These are phyloP conservation scores for Dendrolimus pini DNA, from an alignment of 2,888 invertebrate species.

Conservation along the genomic window DNA sequence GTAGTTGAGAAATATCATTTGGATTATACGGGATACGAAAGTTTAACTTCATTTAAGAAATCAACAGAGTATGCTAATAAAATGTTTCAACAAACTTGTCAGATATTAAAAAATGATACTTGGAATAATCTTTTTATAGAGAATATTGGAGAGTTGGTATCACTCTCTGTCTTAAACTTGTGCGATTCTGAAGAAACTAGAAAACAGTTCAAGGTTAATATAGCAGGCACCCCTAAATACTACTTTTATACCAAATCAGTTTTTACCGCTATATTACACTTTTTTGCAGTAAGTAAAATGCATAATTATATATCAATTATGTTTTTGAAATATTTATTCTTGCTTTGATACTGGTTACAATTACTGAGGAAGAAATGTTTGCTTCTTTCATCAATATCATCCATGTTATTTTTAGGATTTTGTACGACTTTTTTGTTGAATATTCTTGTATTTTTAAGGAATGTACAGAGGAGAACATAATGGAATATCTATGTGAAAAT, in stretches of 20 bases:
- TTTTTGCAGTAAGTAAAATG: conserved; percentile 53
- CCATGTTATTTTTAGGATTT: too few species aligned
- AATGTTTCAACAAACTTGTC: conserved; percentile 44
- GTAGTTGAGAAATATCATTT: conserved; percentile 49
- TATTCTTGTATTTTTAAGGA: conserved; percentile 28
- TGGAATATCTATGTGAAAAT: conserved; percentile 55
- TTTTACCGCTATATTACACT: conserved; percentile 53
- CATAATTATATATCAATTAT: conserved; percentile 1
- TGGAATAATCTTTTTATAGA: conserved; percentile 54
- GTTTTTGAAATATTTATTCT: not conserved
- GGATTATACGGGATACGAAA: conserved; percentile 22
- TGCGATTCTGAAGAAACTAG: conserved; percentile 47
- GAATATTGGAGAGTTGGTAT: conserved; percentile 54
- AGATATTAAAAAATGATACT: conserved; percentile 44
- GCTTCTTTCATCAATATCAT: too few species aligned
- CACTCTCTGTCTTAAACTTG: conserved; percentile 40
- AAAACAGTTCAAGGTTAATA: conserved; percentile 33
- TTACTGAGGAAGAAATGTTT: too few species aligned
- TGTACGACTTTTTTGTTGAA: too few species aligned
- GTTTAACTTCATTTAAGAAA: conserved; percentile 20
- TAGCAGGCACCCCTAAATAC: conserved; percentile 39
- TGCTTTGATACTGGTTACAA: too few species aligned
- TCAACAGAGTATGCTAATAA: conserved; percentile 31
- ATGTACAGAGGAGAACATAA: conserved; percentile 42
- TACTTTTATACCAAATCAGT: conserved; percentile 54